These are phyloP conservation scores for Morus bassanus DNA, from an alignment of 2,797 vertebrate species.

Conservation along the genomic window DNA sequence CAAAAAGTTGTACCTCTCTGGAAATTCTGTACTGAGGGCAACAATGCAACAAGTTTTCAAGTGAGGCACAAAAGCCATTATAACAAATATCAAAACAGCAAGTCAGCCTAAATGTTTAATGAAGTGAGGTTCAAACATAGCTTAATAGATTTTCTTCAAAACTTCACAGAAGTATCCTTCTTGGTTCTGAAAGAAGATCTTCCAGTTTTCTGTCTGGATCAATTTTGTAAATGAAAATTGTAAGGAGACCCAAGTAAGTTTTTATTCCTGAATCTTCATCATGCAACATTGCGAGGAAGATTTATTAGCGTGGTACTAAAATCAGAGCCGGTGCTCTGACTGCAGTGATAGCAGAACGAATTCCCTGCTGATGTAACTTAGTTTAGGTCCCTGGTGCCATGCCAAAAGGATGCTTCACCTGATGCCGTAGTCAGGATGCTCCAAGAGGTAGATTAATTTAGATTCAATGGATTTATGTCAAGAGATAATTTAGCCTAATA, in stretches of 20 bases:
- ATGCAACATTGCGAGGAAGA: background rate
- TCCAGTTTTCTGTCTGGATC: background rate
- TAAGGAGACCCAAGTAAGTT: background rate
- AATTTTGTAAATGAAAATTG: conserved; percentile 18
- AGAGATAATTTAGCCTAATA: conserved; percentile 35
- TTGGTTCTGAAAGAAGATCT: conserved; percentile 4
- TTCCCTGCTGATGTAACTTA: background rate
- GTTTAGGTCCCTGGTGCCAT: background rate
- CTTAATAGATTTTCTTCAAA: conserved; percentile 19
- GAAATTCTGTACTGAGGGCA: background rate
- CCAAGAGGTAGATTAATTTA: conserved; percentile 22
- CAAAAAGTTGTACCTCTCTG: background rate
- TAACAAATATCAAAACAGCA: background rate
- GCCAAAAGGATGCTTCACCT: background rate
- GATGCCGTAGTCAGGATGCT: background rate
- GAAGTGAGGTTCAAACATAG: background rate
- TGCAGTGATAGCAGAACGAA: conserved; percentile 2
- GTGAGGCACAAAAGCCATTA: background rate
- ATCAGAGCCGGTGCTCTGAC: background rate
- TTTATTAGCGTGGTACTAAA: background rate
- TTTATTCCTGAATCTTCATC: background rate
- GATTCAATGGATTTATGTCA: conserved; percentile 18
- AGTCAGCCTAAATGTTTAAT: conserved; percentile 28
- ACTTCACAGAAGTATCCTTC: background rate
- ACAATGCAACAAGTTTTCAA: background rate